Percentiles rank a stretch among this genome's conserved stretches.
Conservation (phyloP, 1,140 invertebrate genomes). For the Cyphomyrmex costatus region DNA sequence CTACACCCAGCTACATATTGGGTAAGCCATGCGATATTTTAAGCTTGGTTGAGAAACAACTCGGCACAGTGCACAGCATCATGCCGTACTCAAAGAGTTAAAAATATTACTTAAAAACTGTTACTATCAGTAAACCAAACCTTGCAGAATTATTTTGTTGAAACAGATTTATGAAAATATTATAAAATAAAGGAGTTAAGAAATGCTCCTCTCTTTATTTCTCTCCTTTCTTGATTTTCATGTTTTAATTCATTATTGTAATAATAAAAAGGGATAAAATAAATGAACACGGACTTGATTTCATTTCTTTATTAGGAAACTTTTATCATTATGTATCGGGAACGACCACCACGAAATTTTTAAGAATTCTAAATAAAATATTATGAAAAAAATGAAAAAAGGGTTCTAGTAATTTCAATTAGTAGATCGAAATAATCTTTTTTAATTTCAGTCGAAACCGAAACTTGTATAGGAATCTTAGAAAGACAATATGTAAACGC, state of each 20-base stretch:
- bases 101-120: not conserved
- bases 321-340: not conserved
- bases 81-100: not conserved
- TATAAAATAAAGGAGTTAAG: not conserved
- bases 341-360: not conserved
- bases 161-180: not conserved
- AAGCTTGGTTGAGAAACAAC: not conserved
- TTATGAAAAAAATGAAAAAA: not conserved
- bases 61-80: not conserved
- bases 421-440: too few species aligned
- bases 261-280: not conserved
- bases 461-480: too few species aligned
- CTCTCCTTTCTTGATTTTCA: not conserved
- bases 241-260: not conserved
- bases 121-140: not conserved
- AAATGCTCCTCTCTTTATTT: not conserved
- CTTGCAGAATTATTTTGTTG: not conserved
- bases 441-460: too few species aligned
- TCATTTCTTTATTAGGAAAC: constrained; percentile 4
- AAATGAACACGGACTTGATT: not conserved
- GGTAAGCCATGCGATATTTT: not conserved
- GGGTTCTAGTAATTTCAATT: not conserved
- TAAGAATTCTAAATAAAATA: not conserved
- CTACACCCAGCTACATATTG: not conserved
- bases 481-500: too few species aligned